Base-by-base conservation (phyloP, 2,888 invertebrate species). In the Sminthurides aquaticus region DNA sequence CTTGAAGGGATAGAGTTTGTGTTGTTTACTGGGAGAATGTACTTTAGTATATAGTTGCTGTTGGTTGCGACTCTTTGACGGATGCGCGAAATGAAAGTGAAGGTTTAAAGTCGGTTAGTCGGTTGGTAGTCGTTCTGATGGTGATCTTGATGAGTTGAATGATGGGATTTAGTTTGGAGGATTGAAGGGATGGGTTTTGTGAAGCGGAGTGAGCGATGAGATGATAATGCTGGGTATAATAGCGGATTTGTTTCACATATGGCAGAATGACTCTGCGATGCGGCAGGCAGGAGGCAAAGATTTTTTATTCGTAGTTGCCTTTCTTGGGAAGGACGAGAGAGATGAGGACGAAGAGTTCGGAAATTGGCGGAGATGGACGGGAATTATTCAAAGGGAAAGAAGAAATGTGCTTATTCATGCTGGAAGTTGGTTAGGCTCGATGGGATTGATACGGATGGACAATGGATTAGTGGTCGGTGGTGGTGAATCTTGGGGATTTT, bases 321-420 rank as follows among this genome's bases (percentile, higher is more conserved):
- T 20, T 20, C n/a, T 20, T 49, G 49, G 49, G 49, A 49, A 20
- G 49, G 49, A 20, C 49, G 49, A 22, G 49, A 49, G 22, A 49
- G n/a, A 2, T n/a, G 3, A n/a, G n/a, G 43, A 43, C 8, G 43
- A 15, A 43, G 15, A 43, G 52, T 20, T 20, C 8, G 22, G 52
- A 52, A 5, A 20, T 52, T 18, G 52, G 52, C 52, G 22, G 52
- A 55, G 55, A 55, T 55, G 55, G 20, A 52, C 52, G 15, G 11
- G 15, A 43, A 15, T 43, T 11, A 11, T 11, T 43, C n/a, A 55
- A 25, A 55, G n/a, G 55, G 22, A 55, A 55, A 55, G 3, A 55
- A 34, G 43, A 34, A 34, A 34, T 34, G 5, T 34, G 43, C 43
- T 34, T 34, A 34, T 34, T 34, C 43, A 34, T 34, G 43, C 43